These are phyloP conservation scores for Eristalis tenax DNA, from an alignment of 2,888 invertebrate genomes.

Conservation along the genomic window DNA sequence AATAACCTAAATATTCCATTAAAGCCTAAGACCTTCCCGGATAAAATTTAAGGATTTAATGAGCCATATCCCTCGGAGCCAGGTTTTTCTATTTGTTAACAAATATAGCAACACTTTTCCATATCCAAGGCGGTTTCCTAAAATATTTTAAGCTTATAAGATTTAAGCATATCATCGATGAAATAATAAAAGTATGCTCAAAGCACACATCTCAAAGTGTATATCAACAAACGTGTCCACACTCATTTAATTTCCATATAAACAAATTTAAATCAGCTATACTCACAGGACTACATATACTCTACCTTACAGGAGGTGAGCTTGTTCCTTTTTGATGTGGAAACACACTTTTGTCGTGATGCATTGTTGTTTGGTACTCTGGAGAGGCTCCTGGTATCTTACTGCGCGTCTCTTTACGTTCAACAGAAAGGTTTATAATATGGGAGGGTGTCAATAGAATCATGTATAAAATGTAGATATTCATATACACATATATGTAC, in stretches of 20 bases:
- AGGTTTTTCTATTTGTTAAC: not conserved
- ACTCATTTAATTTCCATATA: constrained; percentile 54
- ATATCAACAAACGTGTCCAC: not conserved
- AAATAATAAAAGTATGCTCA: constrained; percentile 35
- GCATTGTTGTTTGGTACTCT: constrained; percentile 54
- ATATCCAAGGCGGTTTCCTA: no score
- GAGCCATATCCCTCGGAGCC: not conserved
- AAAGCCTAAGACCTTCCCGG: no score
- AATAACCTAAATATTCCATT: no score
- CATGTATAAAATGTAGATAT: not conserved
- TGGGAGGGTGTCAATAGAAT: constrained; percentile 56
- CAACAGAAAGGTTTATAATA: constrained; percentile 39
- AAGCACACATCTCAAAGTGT: no score
- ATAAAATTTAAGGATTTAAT: constrained; percentile 7
- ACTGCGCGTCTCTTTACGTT: not conserved
- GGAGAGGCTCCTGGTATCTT: constrained; percentile 18
- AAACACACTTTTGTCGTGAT: constrained; percentile 48
- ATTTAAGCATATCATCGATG: not conserved
- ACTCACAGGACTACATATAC: constrained; percentile 12
- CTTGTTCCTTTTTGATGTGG: constrained; percentile 54
- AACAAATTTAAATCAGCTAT: constrained; percentile 52
- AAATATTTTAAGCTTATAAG: not conserved
- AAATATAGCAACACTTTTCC: no score
- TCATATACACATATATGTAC: not conserved
- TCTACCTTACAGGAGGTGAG: not conserved